Conservation (phyloP, 2,113 vertebrate genomes). For the Elephas maximus region DNA sequence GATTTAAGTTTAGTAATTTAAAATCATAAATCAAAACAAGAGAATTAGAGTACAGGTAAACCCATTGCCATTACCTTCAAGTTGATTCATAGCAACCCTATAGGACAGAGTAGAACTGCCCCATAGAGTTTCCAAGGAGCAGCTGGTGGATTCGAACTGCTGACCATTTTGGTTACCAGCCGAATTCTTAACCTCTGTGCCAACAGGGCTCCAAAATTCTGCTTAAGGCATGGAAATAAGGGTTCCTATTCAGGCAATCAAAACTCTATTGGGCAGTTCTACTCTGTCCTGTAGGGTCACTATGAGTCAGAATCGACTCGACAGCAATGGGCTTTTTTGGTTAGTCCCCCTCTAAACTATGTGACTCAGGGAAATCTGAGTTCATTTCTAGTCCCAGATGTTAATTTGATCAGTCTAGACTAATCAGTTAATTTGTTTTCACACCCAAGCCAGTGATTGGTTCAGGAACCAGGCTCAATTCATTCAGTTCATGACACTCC, state of each 20-base stretch:
- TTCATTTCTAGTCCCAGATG: neutral
- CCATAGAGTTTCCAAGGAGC: too few species aligned
- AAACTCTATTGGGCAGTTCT: neutral
- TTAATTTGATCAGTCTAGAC: neutral
- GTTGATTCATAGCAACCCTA: too few species aligned
- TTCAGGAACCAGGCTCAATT: neutral
- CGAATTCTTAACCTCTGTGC: neutral
- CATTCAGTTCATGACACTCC: neutral
- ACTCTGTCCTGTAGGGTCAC: too few species aligned
- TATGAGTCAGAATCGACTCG: too few species aligned
- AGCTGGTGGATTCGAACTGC: too few species aligned
- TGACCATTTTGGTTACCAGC: too few species aligned
- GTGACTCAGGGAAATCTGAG: neutral
- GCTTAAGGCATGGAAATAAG: neutral
- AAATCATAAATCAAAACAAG: neutral
- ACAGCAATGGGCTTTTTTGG: too few species aligned
- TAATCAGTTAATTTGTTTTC: neutral
- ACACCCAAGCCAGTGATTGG: neutral
- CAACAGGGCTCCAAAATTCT: conserved; percentile 6
- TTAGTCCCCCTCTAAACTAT: neutral
- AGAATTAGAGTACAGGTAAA: neutral
- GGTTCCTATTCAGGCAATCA: neutral
- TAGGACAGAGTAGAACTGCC: too few species aligned
- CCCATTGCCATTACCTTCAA: too few species aligned
- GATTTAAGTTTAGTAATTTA: conserved; percentile 18